Percentiles rank a stretch among this genome's conserved stretches.
Conservation (phyloP, 2,888 invertebrate species). For the Ectobius pallidus region DNA sequence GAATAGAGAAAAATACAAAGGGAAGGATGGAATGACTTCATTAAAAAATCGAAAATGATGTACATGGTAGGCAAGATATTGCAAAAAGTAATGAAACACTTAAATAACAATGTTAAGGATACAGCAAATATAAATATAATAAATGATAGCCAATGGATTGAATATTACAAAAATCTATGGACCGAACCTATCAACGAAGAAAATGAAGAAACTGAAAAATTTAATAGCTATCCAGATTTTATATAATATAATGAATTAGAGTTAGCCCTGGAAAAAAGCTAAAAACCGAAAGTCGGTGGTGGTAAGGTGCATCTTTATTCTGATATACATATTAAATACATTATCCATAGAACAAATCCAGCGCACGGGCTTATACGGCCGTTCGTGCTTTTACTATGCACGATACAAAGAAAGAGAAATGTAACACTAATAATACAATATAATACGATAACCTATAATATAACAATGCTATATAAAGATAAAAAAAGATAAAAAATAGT, state of each 20-base stretch:
- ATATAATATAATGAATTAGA: background rate
- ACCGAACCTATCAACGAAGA: background rate
- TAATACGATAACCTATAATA: too few species aligned
- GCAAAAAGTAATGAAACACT: too few species aligned
- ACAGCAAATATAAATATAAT: background rate
- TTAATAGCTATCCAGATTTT: background rate
- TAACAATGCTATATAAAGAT: too few species aligned
- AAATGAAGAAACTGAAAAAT: background rate
- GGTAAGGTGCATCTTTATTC: too few species aligned
- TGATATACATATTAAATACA: too few species aligned
- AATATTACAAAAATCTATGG: background rate
- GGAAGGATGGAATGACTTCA: conserved; percentile 1
- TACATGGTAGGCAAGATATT: background rate
- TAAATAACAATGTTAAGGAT: too few species aligned
- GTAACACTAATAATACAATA: too few species aligned
- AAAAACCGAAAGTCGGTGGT: background rate
- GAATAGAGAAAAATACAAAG: conserved; percentile 6
- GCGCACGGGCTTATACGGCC: too few species aligned
- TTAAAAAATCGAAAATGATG: background rate
- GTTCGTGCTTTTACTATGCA: too few species aligned
- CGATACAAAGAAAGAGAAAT: too few species aligned
- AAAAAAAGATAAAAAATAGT: too few species aligned
- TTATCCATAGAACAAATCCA: too few species aligned
- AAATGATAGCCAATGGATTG: background rate
- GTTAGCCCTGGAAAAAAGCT: background rate